Evolutionary conservation across 2,888 invertebrate species (phyloP).

Genomic region (Thymelicus lineola): DNA sequence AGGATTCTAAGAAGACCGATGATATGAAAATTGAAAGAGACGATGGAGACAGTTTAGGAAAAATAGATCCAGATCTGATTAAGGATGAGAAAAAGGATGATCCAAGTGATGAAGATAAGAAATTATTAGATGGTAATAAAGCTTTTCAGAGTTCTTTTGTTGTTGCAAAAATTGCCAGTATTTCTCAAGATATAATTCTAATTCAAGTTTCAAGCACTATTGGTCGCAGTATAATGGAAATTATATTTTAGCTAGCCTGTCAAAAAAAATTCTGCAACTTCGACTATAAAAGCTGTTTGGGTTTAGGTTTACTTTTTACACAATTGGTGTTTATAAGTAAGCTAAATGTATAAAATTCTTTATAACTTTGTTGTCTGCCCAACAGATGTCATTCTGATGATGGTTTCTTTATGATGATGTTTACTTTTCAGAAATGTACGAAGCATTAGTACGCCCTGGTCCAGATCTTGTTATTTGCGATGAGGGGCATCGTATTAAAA

Average conservation of each 20-base stretch:
- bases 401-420: not conserved
- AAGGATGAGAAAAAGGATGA: conserved; percentile 77
- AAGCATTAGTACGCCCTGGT: conserved; percentile 94
- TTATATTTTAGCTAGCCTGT: too few relatives aligned
- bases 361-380: too few relatives aligned
- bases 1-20: conserved; percentile 68
- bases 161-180: too few relatives aligned
- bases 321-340: too few relatives aligned
- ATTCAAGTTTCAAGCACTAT: too few relatives aligned
- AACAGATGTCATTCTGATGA: too few relatives aligned
- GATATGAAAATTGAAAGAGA: conserved; percentile 66
- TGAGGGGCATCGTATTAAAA: conserved; percentile 99
- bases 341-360: too few relatives aligned
- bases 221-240: too few relatives aligned
- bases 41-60: conserved; percentile 69
- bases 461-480: conserved; percentile 98
- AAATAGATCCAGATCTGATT: conserved; percentile 81
- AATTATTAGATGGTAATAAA: conserved; percentile 88
- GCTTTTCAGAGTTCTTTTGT: not conserved
- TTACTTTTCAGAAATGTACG: conserved; percentile 88
- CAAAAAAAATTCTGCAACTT: too few relatives aligned
- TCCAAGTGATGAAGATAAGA: conserved; percentile 86
- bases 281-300: too few relatives aligned
- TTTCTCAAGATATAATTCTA: too few relatives aligned
- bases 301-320: too few relatives aligned